Conservation (phyloP, 1,140 invertebrate species). For the Delia radicum region DNA sequence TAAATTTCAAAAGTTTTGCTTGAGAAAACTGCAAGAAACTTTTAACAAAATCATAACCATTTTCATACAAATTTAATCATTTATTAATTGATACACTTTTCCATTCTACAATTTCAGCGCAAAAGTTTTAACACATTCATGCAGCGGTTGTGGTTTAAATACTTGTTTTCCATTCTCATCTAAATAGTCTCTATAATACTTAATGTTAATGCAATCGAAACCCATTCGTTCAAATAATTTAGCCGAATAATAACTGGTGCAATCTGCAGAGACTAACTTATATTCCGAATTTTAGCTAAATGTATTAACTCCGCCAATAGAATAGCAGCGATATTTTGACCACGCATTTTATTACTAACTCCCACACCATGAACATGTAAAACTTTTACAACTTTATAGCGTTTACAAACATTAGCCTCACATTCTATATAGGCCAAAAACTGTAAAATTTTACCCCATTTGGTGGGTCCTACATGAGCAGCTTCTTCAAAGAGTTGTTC, state of each 20-base stretch:
- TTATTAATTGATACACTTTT: too few species aligned
- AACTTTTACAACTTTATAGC: slow-evolving; percentile 21
- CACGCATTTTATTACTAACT: slow-evolving; percentile 15
- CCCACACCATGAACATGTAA: slow-evolving; percentile 30
- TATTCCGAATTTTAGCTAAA: slow-evolving; percentile 10
- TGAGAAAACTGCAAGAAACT: too few species aligned
- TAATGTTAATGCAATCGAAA: slow-evolving; percentile 27
- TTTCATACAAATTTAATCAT: too few species aligned
- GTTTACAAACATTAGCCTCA: slow-evolving; percentile 27
- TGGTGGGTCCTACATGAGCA: slow-evolving; percentile 4
- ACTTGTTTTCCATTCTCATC: slow-evolving; percentile 25
- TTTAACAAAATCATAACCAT: too few species aligned
- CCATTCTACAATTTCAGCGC: neutral
- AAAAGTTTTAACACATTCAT: slow-evolving; percentile 28
- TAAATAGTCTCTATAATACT: slow-evolving; percentile 27
- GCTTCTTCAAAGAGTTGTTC: slow-evolving; percentile 26
- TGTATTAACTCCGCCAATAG: slow-evolving; percentile 23
- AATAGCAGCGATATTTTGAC: slow-evolving; percentile 20
- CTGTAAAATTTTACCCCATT: slow-evolving; percentile 28
- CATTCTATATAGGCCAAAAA: slow-evolving; percentile 28
- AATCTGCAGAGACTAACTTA: slow-evolving; percentile 26
- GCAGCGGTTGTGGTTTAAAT: slow-evolving; percentile 25
- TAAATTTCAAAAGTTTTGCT: too few species aligned
- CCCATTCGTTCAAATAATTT: slow-evolving; percentile 27
- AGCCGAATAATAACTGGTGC: slow-evolving; percentile 29